Conservation (phyloP, 1,140 invertebrate genomes). For the Battus philenor region DNA sequence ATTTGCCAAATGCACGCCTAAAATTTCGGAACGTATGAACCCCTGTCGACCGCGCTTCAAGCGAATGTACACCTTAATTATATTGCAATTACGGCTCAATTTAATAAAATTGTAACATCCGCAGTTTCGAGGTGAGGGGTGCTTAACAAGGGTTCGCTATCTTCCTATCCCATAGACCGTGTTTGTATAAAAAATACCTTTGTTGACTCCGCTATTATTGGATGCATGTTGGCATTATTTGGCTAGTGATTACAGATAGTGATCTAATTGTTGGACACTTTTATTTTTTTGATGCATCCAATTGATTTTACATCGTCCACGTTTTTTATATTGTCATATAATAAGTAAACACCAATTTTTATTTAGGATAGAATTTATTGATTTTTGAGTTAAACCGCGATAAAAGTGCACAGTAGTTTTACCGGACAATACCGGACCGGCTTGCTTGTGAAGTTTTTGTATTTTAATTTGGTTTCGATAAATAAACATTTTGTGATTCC, state of each 20-base stretch:
- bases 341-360: too few relatives aligned
- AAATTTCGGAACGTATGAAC: constrained; percentile 33
- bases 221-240: constrained; percentile 38
- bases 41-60: background rate
- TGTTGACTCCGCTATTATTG: constrained; percentile 39
- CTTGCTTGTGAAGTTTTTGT: too few relatives aligned
- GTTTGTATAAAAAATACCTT: constrained; percentile 34
- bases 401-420: too few relatives aligned
- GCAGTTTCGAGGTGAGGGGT: constrained; percentile 18
- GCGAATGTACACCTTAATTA: constrained; percentile 2
- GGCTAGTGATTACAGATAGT: constrained; percentile 29
- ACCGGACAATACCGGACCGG: too few relatives aligned
- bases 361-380: too few relatives aligned
- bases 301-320: too few relatives aligned
- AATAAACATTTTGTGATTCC: too few relatives aligned
- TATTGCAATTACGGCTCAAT: background rate
- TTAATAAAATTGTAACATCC: background rate
- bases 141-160: constrained; percentile 26
- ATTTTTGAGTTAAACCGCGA: too few relatives aligned
- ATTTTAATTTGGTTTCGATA: too few relatives aligned
- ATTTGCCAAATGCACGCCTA: constrained; percentile 42
- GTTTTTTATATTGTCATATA: too few relatives aligned
- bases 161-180: constrained; percentile 22
- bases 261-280: constrained; percentile 6
- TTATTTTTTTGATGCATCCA: too few relatives aligned